Base-by-base conservation (phyloP, 2,113 vertebrate species). In the Dicaeum eximium region DNA sequence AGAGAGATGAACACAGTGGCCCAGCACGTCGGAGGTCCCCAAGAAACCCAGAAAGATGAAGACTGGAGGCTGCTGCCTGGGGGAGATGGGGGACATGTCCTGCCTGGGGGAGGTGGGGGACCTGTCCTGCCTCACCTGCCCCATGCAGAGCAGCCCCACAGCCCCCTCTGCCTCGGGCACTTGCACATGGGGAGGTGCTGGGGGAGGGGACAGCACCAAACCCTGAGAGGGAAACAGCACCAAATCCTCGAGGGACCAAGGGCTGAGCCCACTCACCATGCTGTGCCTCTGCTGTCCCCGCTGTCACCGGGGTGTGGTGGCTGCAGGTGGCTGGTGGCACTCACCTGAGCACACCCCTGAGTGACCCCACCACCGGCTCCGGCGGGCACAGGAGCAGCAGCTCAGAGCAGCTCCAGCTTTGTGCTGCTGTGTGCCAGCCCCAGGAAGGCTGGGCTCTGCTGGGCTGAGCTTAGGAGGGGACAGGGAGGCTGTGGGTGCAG, bases 241-340 rank as follows among this genome's bases (percentile, higher is more conserved):
- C 75, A 54, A 7, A 28, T 7, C 30, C n/a, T 35, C 2, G 30
- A 7, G 9, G 70, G 15, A 6, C 2, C 1, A 0, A 38, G 38
- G 1, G 3, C 38, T 1, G 42, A 27, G 35, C 35, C 58, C 58
- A 40, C 86, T 64, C 57, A 45, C 85, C 66, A 7, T 30, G 51
- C 77, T 0, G 71, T 58, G 71, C 17, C 48, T 9, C 33, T 30
- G 62, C 38, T 35, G 83, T 77, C 69, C 69, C 6, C 0, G 16
- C 38, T 45, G 79, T 61, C 79, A 1, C 79, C 0, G 16, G 13
- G 0, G 1, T 0, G 17, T 20, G 15, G 53, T 6, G 24, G 37
- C 74, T 88, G 2, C 69, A 44, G 57, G 53, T 1, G 4, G 12
- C 25, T 0, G 0, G 13, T 40, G 67, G 84, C 84, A 21, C 57